Base-by-base conservation (phyloP, 2,113 vertebrate genomes). In the Loxodonta africana region DNA sequence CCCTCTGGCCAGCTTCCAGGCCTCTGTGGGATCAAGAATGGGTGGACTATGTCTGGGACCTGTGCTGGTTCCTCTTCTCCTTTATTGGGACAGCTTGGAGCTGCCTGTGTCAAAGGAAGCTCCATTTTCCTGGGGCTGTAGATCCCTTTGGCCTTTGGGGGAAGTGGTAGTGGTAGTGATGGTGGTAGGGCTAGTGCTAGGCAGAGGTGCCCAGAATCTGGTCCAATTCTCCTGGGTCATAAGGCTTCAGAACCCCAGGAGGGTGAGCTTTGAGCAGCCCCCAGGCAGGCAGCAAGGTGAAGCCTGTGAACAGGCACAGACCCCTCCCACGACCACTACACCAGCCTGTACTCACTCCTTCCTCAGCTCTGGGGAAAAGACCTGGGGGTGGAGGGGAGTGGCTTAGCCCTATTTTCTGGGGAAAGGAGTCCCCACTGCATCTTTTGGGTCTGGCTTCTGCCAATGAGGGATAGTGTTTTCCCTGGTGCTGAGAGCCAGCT, bases 401-500 rank as follows among this genome's bases (percentile, higher is more conserved):
- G 85, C 77, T 88, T 65, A 73, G 23, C 53, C 60, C 74, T 87
- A 21, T 80, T 74, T 63, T 90, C 76, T 82, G 60, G 53, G 76
- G 73, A 87, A 60, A 86, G 77, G 21, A 74, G 57, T 76, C 86
- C 80, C 71, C 9, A 83, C 6, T 12, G 37, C 37, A 91, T 86
- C 48, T 53, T 96, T 33, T 74, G 82, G 57, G 12, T 84, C 81
- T 81, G 74, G 65, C 53, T 81, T 78, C 11, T 97, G 83, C 91
- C 84, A 84, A n/a, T 14, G 81, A 95, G 78, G 93, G 77, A 2
- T 71, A 30, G 71, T 93, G 37, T 88, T 97, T 94, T 97, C 95
- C 85, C 46, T 90, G 76, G 89, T 69, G 65, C 88, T 95, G 91
- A 97, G 97, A 83, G 77, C 96, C 67, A 96, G 94, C 71, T 97